Evolutionary conservation across 2,113 vertebrate species (phyloP).

Genomic region (Colaptes auratus): DNA sequence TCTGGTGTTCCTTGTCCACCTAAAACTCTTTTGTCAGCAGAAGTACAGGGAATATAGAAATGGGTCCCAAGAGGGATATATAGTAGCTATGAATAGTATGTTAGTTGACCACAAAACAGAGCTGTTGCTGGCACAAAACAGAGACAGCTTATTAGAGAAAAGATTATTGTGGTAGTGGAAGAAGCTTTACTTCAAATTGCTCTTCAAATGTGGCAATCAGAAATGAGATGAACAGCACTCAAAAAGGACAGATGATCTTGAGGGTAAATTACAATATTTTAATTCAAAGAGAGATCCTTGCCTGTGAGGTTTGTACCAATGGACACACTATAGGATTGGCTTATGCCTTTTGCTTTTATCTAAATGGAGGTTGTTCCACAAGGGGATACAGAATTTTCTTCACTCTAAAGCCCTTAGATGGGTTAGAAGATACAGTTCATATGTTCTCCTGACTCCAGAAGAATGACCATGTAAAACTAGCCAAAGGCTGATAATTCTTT

Average conservation of each 20-base stretch:
- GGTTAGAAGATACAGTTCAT: background rate
- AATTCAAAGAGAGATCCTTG: conserved; percentile 6
- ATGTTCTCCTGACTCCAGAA: background rate
- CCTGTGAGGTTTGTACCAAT: background rate
- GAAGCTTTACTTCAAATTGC: conserved; percentile 32
- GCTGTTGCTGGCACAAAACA: conserved; percentile 57
- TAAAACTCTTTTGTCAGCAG: conserved; percentile 41
- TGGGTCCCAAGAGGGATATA: conserved; percentile 36
- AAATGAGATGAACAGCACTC: conserved; percentile 8
- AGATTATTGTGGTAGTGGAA: conserved; percentile 31
- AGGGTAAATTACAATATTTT: background rate
- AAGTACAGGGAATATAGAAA: conserved; percentile 28
- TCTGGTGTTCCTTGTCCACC: conserved; percentile 20
- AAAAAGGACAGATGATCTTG: conserved; percentile 25
- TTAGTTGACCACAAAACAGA: conserved; percentile 46
- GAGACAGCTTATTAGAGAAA: conserved; percentile 54
- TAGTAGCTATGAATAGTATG: conserved; percentile 40
- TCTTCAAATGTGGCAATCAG: conserved; percentile 51
- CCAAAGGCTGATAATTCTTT: conserved; percentile 17
- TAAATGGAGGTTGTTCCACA: background rate
- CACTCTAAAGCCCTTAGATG: background rate
- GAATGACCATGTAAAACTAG: background rate
- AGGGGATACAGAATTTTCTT: background rate
- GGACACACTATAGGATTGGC: background rate
- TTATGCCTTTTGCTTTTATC: background rate